Evolutionary conservation across 2,797 vertebrate genomes (phyloP).

Genomic region (Falco cherrug): DNA sequence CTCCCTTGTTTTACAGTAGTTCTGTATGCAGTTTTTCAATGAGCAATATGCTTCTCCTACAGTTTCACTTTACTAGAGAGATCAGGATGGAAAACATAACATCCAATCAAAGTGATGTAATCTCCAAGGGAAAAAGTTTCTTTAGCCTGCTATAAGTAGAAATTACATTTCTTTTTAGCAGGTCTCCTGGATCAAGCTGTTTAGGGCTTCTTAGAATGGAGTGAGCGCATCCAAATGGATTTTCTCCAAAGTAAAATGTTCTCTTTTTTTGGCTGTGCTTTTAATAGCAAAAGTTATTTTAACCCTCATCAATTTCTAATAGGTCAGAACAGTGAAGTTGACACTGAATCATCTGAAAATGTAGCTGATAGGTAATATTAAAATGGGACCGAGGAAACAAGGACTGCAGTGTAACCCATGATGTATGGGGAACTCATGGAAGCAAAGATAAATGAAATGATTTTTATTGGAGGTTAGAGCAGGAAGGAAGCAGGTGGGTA

Average conservation of each 20-base stretch:
- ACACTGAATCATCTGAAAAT: slow-evolving; percentile 4
- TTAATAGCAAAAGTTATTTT: slow-evolving; percentile 50
- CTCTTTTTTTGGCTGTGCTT: background rate
- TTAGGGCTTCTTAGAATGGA: slow-evolving; percentile 42
- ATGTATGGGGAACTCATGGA: background rate
- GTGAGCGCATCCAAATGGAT: slow-evolving; percentile 42
- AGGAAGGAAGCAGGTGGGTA: slow-evolving; percentile 14
- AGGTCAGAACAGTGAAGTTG: slow-evolving; percentile 3
- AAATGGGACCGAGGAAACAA: background rate
- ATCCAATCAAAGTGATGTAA: slow-evolving; percentile 68
- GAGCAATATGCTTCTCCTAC: slow-evolving; percentile 26
- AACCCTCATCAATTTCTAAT: slow-evolving; percentile 20
- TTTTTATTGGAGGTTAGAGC: background rate
- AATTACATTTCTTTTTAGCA: slow-evolving; percentile 57
- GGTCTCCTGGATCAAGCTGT: slow-evolving; percentile 54
- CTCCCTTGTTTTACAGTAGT: background rate
- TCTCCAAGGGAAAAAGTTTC: slow-evolving; percentile 69
- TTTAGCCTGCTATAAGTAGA: slow-evolving; percentile 66
- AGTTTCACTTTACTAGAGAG: slow-evolving; percentile 52
- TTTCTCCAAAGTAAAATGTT: slow-evolving; percentile 39
- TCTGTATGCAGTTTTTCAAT: slow-evolving; percentile 32
- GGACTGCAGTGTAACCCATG: background rate
- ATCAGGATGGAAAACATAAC: slow-evolving; percentile 68
- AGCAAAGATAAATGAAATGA: slow-evolving; percentile 19
- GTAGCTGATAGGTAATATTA: background rate